These are phyloP conservation scores for Anguilla rostrata DNA, from an alignment of 2,113 vertebrate genomes.

Conservation along the genomic window DNA sequence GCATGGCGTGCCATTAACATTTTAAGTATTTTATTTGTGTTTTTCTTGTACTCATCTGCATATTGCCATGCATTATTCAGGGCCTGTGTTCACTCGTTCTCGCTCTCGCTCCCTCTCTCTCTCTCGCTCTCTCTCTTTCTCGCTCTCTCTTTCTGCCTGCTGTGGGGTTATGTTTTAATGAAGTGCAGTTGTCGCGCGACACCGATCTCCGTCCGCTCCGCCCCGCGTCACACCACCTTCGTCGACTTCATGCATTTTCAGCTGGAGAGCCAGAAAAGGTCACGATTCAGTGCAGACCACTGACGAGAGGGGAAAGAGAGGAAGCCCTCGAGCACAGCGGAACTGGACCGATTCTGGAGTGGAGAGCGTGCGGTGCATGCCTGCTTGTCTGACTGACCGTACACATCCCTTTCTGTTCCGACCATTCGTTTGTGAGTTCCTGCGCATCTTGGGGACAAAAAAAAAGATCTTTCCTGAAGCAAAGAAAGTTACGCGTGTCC, in stretches of 20 bases:
- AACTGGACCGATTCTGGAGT: not conserved
- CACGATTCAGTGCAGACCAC: conserved; percentile 7
- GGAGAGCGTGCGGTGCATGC: not conserved
- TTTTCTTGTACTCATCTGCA: conserved; percentile 18
- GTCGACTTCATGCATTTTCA: not conserved
- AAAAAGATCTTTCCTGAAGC: too few species aligned
- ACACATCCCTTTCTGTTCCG: not conserved
- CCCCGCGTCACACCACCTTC: conserved; percentile 8
- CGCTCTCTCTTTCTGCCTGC: not conserved
- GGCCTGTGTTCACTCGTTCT: not conserved
- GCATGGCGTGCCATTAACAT: conserved; percentile 20
- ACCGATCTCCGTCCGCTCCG: conserved; percentile 15
- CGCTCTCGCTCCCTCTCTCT: not conserved
- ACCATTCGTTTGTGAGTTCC: too few species aligned
- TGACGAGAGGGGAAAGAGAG: not conserved
- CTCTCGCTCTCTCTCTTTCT: conserved; percentile 5
- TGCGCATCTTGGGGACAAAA: too few species aligned
- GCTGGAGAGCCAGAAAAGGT: not conserved
- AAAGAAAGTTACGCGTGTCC: too few species aligned
- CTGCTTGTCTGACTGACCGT: not conserved
- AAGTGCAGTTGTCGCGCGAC: conserved; percentile 3
- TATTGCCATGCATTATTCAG: conserved; percentile 18
- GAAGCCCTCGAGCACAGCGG: not conserved
- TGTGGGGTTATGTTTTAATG: conserved; percentile 21
- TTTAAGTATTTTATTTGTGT: conserved; percentile 12